phyloP scores from a whole-genome alignment of 2,797 vertebrate species.

The Brotula barbata region DNA sequence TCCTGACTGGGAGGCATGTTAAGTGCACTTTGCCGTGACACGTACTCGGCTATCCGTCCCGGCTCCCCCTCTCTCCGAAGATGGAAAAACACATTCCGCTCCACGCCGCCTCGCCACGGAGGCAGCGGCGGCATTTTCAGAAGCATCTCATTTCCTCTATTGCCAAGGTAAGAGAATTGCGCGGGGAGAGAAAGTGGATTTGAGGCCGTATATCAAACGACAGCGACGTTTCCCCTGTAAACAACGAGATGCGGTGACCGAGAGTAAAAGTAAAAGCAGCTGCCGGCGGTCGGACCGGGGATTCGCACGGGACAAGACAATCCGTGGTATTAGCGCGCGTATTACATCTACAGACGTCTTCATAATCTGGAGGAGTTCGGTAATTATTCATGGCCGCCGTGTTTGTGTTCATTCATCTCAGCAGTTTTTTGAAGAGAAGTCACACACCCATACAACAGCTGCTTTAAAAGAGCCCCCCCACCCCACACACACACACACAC shows the following conservation, averaged over 20 bases:
- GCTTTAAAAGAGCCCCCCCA: conserved; percentile 35
- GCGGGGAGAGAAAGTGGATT: conserved; percentile 11
- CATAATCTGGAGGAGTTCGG: conserved; percentile 43
- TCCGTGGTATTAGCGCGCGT: conserved; percentile 8
- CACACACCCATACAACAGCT: conserved; percentile 46
- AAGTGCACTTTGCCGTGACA: conserved; percentile 56
- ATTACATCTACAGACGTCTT: conserved; percentile 37
- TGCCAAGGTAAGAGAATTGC: background rate
- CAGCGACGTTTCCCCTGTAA: conserved; percentile 13
- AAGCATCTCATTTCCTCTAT: conserved; percentile 17
- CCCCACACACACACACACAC: background rate
- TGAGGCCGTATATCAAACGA: conserved; percentile 9
- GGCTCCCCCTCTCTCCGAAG: background rate
- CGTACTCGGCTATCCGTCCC: conserved; percentile 28
- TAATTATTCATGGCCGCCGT: conserved; percentile 55
- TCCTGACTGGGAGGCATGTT: conserved; percentile 43
- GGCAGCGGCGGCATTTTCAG: background rate
- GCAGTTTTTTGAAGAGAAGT: conserved; percentile 23
- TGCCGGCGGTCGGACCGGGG: background rate
- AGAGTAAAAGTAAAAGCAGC: conserved; percentile 2
- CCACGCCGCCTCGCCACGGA: background rate
- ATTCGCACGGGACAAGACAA: conserved; percentile 38
- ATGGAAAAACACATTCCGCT: conserved; percentile 28
- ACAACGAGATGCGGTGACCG: conserved; percentile 13
- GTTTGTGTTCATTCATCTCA: conserved; percentile 53